phyloP scores from a whole-genome alignment of 2,113 vertebrate species.

The Caracal caracal region DNA sequence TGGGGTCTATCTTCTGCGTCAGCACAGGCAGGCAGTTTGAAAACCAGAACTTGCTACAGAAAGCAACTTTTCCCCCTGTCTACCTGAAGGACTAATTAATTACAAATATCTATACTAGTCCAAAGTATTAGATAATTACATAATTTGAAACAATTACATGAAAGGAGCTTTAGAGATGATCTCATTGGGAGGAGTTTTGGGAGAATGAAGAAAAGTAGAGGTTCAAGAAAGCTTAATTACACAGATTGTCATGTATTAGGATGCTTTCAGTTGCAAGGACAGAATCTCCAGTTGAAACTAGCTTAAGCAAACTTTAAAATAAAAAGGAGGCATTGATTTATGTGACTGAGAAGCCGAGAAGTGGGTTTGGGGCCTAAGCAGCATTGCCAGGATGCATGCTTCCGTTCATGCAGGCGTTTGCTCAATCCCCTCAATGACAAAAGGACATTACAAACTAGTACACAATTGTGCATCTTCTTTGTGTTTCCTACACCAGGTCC shows the following conservation, averaged over 20 bases:
- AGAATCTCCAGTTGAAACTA: background rate
- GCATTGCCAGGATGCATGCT: background rate
- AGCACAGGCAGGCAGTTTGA: background rate
- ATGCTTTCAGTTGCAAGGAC: background rate
- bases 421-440: background rate
- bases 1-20: background rate
- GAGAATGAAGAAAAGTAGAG: background rate
- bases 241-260: background rate
- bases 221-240: background rate
- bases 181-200: background rate
- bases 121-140: background rate
- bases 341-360: background rate
- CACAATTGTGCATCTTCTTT: background rate
- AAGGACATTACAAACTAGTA: background rate
- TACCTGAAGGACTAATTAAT: background rate
- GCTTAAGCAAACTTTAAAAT: background rate
- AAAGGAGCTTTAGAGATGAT: background rate
- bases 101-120: background rate
- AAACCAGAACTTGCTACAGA: background rate
- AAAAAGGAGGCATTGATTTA: background rate
- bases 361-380: background rate
- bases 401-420: background rate
- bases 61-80: background rate
- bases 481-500: background rate
- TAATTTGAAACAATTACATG: background rate